Evolutionary conservation across 2,888 invertebrate genomes (phyloP), one percentile per base, ranked within the genome.

Genomic region (Eudemis profundana): DNA sequence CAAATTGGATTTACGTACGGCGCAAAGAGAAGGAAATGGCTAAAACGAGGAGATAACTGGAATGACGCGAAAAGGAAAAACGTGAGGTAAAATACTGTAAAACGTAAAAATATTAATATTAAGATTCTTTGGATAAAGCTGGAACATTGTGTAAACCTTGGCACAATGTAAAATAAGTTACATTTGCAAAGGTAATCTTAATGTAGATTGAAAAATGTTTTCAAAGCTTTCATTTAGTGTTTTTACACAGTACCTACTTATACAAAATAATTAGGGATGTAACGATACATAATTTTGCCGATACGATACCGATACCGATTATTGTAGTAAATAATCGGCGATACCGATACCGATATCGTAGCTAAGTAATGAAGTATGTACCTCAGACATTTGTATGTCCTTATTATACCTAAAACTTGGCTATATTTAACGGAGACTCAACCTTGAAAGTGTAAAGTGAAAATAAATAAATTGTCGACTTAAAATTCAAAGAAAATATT

Each of bases 1-100:
- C 59, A 65, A 65, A 65, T 65, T 65, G 51, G 46, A 60, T 65
- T 65, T 60, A 53, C 38, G 38, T 50, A 40, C 51, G 29, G 59
- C n/a, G 65, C 21, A 51, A 53, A 51, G 64, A 51, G 50, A 49
- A 51, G 65, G 49, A 56, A 63, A 56, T 51, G 19, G 46, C 50
- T 64, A 36, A 36, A 64, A 59, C 36, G 51, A 46, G 14, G 59
- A 46, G 51, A 53, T 53, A 53, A 49, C 44, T 56, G 49, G 44
- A 65, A 57, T 46, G 59, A 51, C 21, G 36, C 46, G 46, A 29
- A 36, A 53, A 44, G 51, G 46, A 65, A 65, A 51, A 53, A 46
- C 44, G 42, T 4, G 17, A 50, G 50, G 50, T 44, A 65, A 65
- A 65, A 65, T 65, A 46, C 46, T 36, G 27, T 64, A 23, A 59